Evolutionary conservation across 1,140 invertebrate species (phyloP).

Genomic region (Drosophila santomea): DNA sequence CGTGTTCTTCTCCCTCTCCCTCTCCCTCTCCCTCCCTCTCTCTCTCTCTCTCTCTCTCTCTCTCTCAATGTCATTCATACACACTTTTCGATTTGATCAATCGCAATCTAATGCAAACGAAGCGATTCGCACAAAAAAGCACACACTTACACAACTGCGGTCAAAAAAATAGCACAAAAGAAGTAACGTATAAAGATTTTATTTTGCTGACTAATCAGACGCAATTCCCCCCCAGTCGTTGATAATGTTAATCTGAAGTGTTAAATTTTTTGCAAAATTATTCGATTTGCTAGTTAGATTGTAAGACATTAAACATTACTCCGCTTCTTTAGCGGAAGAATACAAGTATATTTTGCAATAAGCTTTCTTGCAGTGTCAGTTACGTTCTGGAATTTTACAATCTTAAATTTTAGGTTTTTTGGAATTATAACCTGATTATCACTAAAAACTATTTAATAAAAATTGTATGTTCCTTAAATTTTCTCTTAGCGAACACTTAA

Average conservation of each 20-base stretch:
- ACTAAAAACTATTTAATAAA: too few relatives aligned
- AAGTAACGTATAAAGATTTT: neutral
- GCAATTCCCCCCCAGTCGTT: neutral
- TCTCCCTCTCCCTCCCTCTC: too few relatives aligned
- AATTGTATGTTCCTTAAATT: too few relatives aligned
- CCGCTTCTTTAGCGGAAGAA: too few relatives aligned
- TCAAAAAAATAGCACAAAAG: constrained; percentile 14
- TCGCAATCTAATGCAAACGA: constrained; percentile 19
- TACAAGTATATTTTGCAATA: too few relatives aligned
- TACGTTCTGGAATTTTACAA: too few relatives aligned
- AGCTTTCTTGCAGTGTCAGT: too few relatives aligned
- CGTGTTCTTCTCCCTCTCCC: constrained; percentile 21
- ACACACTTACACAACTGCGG: constrained; percentile 20
- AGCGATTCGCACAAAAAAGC: constrained; percentile 9
- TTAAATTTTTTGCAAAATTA: neutral
- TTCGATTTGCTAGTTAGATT: neutral
- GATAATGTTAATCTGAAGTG: neutral
- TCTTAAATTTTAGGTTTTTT: too few relatives aligned
- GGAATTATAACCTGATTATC: too few relatives aligned
- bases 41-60: neutral
- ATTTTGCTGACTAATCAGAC: neutral
- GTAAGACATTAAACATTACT: too few relatives aligned
- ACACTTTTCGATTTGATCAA: constrained; percentile 13
- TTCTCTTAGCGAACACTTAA: too few relatives aligned
- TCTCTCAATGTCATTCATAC: neutral